phyloP scores from a whole-genome alignment of 1,140 invertebrate species.

The Battus philenor region DNA sequence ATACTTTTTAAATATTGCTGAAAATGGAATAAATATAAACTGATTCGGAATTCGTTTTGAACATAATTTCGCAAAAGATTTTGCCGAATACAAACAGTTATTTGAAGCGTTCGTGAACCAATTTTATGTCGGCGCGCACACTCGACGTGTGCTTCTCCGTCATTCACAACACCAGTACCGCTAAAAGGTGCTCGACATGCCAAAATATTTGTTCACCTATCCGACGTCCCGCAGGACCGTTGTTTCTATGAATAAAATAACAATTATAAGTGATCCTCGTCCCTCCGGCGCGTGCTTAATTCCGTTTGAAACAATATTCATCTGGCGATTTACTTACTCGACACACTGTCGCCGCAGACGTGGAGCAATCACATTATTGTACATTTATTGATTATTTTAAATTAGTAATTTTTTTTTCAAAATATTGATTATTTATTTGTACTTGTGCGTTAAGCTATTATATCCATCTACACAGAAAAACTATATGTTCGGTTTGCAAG shows the following conservation, averaged over 20 bases:
- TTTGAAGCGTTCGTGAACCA: not conserved
- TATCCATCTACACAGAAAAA: no score
- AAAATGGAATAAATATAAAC: no score
- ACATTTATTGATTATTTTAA: no score
- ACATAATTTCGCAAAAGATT: no score
- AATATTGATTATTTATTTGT: no score
- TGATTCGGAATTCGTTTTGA: no score
- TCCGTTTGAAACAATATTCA: conserved; percentile 74
- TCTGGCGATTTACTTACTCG: conserved; percentile 54
- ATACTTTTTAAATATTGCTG: no score
- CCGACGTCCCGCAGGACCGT: conserved; percentile 56
- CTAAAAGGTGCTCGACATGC: conserved; percentile 62
- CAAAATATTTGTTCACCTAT: conserved; percentile 71
- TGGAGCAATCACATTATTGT: no score
- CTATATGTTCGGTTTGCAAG: no score
- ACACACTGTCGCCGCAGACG: conserved; percentile 24
- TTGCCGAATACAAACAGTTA: no score
- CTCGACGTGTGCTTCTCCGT: conserved; percentile 12
- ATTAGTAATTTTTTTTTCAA: no score
- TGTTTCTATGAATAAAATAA: conserved; percentile 76
- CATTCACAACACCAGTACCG: conserved; percentile 38
- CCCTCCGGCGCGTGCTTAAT: conserved; percentile 63
- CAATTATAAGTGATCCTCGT: conserved; percentile 72
- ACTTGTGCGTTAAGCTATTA: no score
- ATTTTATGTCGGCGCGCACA: conserved; percentile 6